Conservation (phyloP, 2,797 vertebrate genomes). For the Malurus leucopterus region DNA sequence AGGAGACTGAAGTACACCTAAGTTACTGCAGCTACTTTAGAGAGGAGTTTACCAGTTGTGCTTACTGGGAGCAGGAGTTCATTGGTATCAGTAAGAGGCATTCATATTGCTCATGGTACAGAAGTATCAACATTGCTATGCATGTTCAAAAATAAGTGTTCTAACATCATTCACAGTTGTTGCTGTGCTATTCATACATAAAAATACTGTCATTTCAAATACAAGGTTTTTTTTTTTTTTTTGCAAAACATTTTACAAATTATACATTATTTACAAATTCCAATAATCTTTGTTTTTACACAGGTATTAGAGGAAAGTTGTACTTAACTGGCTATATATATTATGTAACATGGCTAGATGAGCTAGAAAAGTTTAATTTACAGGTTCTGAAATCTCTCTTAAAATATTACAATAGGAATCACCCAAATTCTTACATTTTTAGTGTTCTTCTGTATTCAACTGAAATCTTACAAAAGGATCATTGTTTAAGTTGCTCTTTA, state of each 20-base stretch:
- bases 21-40: not conserved
- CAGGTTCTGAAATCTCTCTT: not conserved
- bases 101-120: conserved; percentile 33
- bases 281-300: conserved; percentile 14
- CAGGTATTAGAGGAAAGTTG: conserved; percentile 37
- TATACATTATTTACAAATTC: conserved; percentile 67
- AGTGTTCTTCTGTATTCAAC: not conserved
- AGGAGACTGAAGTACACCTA: not conserved
- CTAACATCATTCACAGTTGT: conserved; percentile 49
- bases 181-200: conserved; percentile 48
- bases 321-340: not conserved
- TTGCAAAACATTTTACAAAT: conserved; percentile 60
- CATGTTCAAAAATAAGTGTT: conserved; percentile 59
- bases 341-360: conserved; percentile 17
- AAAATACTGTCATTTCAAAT: conserved; percentile 67
- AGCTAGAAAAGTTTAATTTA: conserved; percentile 28
- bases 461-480: not conserved
- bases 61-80: conserved; percentile 28
- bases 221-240: conserved; percentile 33
- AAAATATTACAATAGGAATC: not conserved
- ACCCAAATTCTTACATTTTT: not conserved
- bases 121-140: conserved; percentile 19
- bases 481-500: not conserved
- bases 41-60: conserved; percentile 29
- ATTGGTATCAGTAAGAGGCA: conserved; percentile 33